Conservation (phyloP, 2,113 vertebrate species). For the Onychostruthus taczanowskii region DNA sequence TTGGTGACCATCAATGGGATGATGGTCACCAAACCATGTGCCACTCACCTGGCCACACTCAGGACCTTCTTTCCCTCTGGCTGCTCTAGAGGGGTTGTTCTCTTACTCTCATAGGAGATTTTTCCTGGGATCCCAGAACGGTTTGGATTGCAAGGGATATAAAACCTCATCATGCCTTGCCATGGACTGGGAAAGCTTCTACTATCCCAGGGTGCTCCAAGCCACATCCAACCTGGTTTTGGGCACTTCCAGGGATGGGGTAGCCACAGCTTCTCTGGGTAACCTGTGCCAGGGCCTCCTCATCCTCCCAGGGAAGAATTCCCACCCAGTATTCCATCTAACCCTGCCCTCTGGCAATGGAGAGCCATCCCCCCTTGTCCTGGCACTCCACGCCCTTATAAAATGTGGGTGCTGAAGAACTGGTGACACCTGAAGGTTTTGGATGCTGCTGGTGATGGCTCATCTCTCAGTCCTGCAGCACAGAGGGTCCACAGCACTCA, state of each 20-base stretch:
- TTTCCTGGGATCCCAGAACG: neutral
- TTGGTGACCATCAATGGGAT: no score
- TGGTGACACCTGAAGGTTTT: neutral
- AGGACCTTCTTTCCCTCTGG: neutral
- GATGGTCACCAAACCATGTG: neutral
- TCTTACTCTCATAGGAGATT: neutral
- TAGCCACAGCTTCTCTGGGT: neutral
- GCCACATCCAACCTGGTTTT: neutral
- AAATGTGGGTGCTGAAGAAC: neutral
- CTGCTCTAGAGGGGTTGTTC: accelerated
- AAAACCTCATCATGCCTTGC: neutral
- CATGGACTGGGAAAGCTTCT: neutral
- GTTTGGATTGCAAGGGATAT: neutral
- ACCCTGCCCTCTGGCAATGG: neutral
- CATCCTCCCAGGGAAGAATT: neutral
- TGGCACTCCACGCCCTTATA: neutral
- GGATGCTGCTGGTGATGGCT: neutral
- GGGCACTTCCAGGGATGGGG: neutral
- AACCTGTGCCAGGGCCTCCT: neutral
- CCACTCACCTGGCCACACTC: neutral
- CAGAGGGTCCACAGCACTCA: neutral
- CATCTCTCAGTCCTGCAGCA: neutral
- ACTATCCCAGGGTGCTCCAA: neutral
- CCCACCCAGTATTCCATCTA: neutral
- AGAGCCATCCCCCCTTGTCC: neutral